Evolutionary conservation across 2,888 invertebrate genomes (phyloP).

Genomic region (Horisme vitalbata): DNA sequence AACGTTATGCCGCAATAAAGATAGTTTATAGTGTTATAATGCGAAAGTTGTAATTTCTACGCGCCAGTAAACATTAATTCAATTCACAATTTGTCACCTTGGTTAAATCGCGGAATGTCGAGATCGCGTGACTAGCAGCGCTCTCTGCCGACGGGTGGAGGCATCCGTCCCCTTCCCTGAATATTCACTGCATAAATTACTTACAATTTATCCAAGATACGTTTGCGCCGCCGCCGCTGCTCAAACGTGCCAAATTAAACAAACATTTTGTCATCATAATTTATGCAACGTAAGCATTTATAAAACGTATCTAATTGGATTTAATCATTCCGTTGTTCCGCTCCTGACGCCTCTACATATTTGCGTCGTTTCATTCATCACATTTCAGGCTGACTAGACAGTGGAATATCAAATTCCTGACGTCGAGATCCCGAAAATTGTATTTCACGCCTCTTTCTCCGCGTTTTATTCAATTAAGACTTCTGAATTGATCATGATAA

Average conservation of each 20-base stretch:
- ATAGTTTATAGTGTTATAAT: slow-evolving; percentile 42
- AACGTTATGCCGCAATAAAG: slow-evolving; percentile 33
- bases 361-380: slow-evolving; percentile 15
- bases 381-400: slow-evolving; percentile 7
- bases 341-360: slow-evolving; percentile 11
- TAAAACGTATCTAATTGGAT: slow-evolving; percentile 22
- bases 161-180: slow-evolving; percentile 62
- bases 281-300: slow-evolving; percentile 41
- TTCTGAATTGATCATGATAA: background rate
- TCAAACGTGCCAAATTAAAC: slow-evolving; percentile 64
- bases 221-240: slow-evolving; percentile 43
- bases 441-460: background rate
- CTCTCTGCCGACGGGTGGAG: slow-evolving; percentile 41
- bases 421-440: background rate
- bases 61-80: slow-evolving; percentile 70
- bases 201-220: slow-evolving; percentile 47
- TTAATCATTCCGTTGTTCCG: slow-evolving; percentile 24
- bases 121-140: slow-evolving; percentile 68
- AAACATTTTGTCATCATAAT: slow-evolving; percentile 58
- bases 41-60: slow-evolving; percentile 59
- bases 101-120: slow-evolving; percentile 69
- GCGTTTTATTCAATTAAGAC: background rate
- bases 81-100: slow-evolving; percentile 77
- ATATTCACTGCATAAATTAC: slow-evolving; percentile 74
- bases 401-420: background rate